Evolutionary conservation across 1,140 invertebrate species (phyloP), one percentile per base, ranked within the genome.

Genomic region (Aphis craccivora): DNA sequence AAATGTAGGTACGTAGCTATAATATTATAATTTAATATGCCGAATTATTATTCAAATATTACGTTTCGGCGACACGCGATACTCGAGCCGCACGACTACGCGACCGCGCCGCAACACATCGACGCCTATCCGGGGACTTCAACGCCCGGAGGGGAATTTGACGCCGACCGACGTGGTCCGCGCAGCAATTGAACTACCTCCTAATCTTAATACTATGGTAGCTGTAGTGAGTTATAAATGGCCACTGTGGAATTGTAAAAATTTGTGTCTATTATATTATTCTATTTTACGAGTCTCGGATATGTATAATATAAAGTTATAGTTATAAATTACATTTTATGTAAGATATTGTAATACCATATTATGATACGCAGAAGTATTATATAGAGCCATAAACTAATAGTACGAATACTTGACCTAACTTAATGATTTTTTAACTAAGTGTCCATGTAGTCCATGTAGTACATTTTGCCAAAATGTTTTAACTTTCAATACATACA

Each of bases 21-120:
- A 67, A 35, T 76, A 76, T 76, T 76, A 76, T 76, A 76, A 76
- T 76, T 76, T 76, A 76, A 76, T 76, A 76, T 4, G 60, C 60
- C 60, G n/a, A 76, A 76, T 76, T 76, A 76, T 76, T 76, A 76
- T 76, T 76, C 60, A 76, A 76, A 76, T 76, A 76, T 76, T 76
- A 76, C 60, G n/a, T 76, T 76, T 76, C 60, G 60, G 60, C 14
- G 60, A 76, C 60, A 76, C 60, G 60, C 60, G 60, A 76, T 76
- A 76, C 60, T 18, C n/a, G 60, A 76, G 4, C 30, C 14, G n/a
- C 60, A 76, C 60, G n/a, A 76, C 60, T 76, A n/a, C 60, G n/a
- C 60, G 60, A 67, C 25, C 60, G 30, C 60, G 9, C 11, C 4
- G 30, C 30, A 60, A 30, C 8, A 18, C 60, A n/a, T 4, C 30